phyloP scores from a whole-genome alignment of 2,797 vertebrate genomes.

The Otolemur crassicaudatus region DNA sequence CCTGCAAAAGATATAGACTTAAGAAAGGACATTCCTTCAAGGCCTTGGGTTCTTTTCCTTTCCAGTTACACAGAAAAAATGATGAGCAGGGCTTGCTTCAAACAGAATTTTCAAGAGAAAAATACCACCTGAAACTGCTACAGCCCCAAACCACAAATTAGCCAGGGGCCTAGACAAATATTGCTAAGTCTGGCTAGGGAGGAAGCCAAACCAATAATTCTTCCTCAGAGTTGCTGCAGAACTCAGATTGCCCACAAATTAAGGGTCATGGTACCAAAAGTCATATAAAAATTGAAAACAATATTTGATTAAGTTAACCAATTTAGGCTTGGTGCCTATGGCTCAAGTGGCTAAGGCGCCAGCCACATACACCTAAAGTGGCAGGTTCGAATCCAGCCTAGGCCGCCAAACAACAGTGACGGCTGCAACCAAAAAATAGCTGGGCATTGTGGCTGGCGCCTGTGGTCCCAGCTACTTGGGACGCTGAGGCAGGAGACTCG shows the following conservation, averaged over 20 bases:
- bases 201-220: background rate
- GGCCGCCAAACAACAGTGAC: no score
- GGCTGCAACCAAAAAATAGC: no score
- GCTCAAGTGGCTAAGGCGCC: no score
- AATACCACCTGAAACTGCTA: background rate
- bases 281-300: background rate
- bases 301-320: background rate
- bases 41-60: slow-evolving; percentile 38
- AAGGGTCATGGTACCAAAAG: background rate
- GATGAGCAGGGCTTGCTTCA: slow-evolving; percentile 53
- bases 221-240: background rate
- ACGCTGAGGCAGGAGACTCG: no score
- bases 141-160: slow-evolving; percentile 38
- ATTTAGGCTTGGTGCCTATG: no score
- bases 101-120: slow-evolving; percentile 64
- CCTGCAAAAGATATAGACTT: background rate
- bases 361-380: no score
- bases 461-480: no score
- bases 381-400: no score
- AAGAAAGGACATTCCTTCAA: slow-evolving; percentile 58
- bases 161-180: background rate
- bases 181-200: background rate
- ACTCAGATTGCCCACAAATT: background rate
- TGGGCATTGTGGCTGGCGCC: no score
- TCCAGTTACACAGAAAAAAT: slow-evolving; percentile 37